Conservation (phyloP, 2,888 invertebrate species). For the Malthinus flaveolus region DNA sequence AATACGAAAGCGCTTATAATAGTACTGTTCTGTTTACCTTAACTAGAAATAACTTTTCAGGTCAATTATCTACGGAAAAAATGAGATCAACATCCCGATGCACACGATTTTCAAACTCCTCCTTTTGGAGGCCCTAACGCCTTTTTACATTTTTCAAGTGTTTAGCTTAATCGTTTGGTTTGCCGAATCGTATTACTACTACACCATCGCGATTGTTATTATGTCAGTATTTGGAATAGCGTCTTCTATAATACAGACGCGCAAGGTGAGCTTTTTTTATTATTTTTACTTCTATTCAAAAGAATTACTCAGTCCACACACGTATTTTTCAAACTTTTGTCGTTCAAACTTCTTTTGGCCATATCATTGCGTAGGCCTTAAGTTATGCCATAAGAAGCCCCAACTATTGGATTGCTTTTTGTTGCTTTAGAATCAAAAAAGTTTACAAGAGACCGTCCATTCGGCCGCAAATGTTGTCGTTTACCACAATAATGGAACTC, state of each 20-base stretch:
- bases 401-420: slow-evolving; percentile 4
- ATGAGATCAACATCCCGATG: slow-evolving; percentile 82
- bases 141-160: slow-evolving; percentile 94
- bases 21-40: too few species aligned
- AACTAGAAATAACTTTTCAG: slow-evolving; percentile 53
- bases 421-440: slow-evolving; percentile 77
- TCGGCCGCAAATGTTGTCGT: slow-evolving; percentile 69
- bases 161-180: slow-evolving; percentile 90
- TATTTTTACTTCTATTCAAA: too few species aligned
- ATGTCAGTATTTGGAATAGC: slow-evolving; percentile 83
- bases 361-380: too few species aligned
- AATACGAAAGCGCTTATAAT: not conserved
- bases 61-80: slow-evolving; percentile 78
- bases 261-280: slow-evolving; percentile 62
- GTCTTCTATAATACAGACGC: slow-evolving; percentile 83
- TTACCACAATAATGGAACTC: slow-evolving; percentile 56
- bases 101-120: slow-evolving; percentile 73
- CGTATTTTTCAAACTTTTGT: too few species aligned
- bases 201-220: slow-evolving; percentile 80
- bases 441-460: slow-evolving; percentile 84
- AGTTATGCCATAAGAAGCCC: too few species aligned
- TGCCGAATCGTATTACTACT: slow-evolving; percentile 84
- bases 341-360: too few species aligned
- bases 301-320: too few species aligned
- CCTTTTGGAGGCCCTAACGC: slow-evolving; percentile 85